Conservation (phyloP, 2,888 invertebrate species). For the Caradrina kadenii region DNA sequence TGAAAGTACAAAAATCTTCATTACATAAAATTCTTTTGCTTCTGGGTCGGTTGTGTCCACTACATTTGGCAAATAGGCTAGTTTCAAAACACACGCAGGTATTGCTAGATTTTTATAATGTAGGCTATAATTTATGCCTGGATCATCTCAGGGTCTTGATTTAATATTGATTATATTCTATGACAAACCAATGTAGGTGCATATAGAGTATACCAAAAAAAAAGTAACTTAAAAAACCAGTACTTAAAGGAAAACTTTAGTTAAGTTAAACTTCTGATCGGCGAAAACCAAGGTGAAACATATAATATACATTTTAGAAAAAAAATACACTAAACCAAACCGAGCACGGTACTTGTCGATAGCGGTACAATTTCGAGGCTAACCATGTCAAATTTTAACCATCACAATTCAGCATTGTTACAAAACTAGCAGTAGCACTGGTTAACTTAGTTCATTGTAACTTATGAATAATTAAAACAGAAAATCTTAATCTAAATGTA, state of each 20-base stretch:
- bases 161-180: neutral
- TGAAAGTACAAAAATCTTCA: neutral
- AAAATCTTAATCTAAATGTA: conserved; percentile 54
- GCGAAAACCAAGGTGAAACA: neutral
- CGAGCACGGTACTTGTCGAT: neutral
- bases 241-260: too few species aligned
- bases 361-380: neutral
- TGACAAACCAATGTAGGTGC: neutral
- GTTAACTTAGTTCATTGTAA: conserved; percentile 30
- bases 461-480: conserved; percentile 47
- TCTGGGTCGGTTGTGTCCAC: neutral
- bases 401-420: conserved; percentile 2
- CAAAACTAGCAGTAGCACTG: conserved; percentile 10
- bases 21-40: neutral
- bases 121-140: too few species aligned
- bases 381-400: neutral
- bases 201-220: too few species aligned
- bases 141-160: neutral
- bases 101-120: neutral
- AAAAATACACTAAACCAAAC: too few species aligned
- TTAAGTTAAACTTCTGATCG: neutral
- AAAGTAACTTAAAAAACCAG: too few species aligned
- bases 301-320: too few species aligned
- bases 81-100: too few species aligned
- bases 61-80: neutral